Percentiles rank a stretch among this genome's conserved stretches.
phyloP scores from a whole-genome alignment of 2,113 vertebrate genomes.

The Grammomys surdaster region DNA sequence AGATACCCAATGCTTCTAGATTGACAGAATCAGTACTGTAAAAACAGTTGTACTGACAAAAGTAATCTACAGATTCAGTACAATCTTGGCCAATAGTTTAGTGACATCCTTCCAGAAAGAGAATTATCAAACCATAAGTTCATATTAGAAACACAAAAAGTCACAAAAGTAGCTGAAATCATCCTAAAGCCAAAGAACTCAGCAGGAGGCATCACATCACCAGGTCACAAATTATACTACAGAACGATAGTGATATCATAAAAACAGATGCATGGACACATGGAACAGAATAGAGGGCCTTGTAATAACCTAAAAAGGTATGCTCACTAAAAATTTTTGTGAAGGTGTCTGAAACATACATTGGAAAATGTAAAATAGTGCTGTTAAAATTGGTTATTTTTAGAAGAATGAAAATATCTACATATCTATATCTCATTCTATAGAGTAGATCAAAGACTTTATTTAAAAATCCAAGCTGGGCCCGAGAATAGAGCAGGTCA shows the following conservation, averaged over 20 bases:
- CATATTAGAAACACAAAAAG: background rate
- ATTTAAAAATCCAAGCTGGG: background rate
- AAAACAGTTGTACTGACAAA: background rate
- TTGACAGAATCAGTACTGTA: background rate
- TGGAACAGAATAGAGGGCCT: background rate
- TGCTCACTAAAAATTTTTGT: background rate
- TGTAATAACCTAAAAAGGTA: background rate
- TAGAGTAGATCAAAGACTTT: background rate
- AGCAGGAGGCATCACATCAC: background rate
- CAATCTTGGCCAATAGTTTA: background rate
- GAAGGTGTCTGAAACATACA: background rate
- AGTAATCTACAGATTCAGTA: background rate
- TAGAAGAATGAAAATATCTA: background rate
- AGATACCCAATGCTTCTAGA: background rate
- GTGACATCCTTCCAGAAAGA: background rate
- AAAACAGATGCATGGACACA: background rate
- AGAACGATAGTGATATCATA: background rate
- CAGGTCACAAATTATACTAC: background rate
- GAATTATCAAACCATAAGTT: background rate
- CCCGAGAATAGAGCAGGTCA: no score
- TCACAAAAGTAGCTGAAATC: no score
- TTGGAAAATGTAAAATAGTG: background rate
- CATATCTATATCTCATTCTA: background rate
- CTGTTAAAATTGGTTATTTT: background rate
- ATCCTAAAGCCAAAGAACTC: background rate